These are phyloP conservation scores for Ornithorhynchus anatinus DNA, from an alignment of 2,113 vertebrate genomes.

Conservation along the genomic window DNA sequence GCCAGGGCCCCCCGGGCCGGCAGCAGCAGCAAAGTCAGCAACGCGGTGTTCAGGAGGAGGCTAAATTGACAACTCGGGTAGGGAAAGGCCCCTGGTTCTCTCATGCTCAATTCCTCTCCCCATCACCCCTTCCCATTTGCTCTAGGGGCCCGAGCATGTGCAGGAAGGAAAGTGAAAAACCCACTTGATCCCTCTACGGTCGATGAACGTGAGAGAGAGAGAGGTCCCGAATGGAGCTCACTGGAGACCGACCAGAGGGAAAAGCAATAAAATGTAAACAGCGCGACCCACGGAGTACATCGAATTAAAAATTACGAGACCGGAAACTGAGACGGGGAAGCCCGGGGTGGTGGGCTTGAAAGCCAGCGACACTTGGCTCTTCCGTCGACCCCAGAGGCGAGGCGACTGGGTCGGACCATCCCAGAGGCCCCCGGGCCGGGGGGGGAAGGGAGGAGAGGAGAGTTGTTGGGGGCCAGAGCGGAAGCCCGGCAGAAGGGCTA, in stretches of 20 bases:
- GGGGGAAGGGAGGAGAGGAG: neutral
- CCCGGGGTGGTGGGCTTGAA: neutral
- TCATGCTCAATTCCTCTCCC: no score
- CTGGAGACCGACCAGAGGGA: neutral
- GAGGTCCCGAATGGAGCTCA: neutral
- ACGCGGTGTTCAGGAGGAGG: no score
- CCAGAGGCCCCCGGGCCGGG: neutral
- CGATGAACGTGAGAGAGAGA: neutral
- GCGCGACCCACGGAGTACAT: neutral
- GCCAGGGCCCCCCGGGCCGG: no score
- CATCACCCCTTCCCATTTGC: neutral
- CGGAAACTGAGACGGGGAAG: neutral
- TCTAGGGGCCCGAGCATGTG: neutral
- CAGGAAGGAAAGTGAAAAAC: neutral
- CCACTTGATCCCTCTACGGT: neutral
- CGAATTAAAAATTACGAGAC: neutral
- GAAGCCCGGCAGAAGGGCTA: neutral
- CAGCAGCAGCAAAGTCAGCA: no score
- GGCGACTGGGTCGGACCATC: no score
- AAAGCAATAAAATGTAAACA: neutral
- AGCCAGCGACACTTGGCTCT: neutral
- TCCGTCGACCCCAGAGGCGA: neutral
- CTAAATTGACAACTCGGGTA: no score
- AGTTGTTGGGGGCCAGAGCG: neutral
- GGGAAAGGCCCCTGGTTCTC: no score